Evolutionary conservation across 1,140 invertebrate species (phyloP).

Genomic region (Drosophila ananassae): DNA sequence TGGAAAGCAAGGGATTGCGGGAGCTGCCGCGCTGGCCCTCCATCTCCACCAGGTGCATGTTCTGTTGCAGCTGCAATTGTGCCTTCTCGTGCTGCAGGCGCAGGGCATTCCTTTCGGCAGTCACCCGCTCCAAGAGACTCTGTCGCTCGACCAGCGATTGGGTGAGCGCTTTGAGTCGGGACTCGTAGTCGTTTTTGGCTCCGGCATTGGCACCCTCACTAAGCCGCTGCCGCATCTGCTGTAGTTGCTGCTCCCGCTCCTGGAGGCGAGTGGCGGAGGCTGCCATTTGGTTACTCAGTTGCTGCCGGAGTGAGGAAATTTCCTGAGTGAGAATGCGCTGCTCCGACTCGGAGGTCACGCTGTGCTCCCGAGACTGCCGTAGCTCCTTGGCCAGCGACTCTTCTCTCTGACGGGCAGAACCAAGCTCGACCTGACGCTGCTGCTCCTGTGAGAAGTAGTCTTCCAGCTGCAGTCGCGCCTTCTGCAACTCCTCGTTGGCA

Average conservation of each 20-base stretch:
- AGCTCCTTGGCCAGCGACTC: conserved; percentile 59
- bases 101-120: conserved; percentile 92
- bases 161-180: conserved; percentile 88
- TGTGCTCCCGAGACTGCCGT: conserved; percentile 50
- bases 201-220: conserved; percentile 47
- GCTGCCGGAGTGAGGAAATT: conserved; percentile 71
- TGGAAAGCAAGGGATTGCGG: conserved; percentile 85
- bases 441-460: conserved; percentile 41
- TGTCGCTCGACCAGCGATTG: conserved; percentile 93
- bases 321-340: conserved; percentile 76
- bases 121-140: conserved; percentile 89
- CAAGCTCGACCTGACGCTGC: conserved; percentile 46
- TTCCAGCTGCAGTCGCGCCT: conserved; percentile 60
- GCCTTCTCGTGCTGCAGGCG: conserved; percentile 91
- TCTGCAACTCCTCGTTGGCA: conserved; percentile 53
- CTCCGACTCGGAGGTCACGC: conserved; percentile 59
- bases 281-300: conserved; percentile 80
- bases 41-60: conserved; percentile 48
- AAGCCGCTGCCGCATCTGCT: conserved; percentile 56
- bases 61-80: conserved; percentile 86
- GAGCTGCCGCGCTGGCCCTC: conserved; percentile 55
- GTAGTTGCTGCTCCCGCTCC: conserved; percentile 72
- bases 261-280: conserved; percentile 69
- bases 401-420: conserved; percentile 47
- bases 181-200: conserved; percentile 86